phyloP scores from a whole-genome alignment of 2,888 invertebrate species.

The Acrobasis suavella region DNA sequence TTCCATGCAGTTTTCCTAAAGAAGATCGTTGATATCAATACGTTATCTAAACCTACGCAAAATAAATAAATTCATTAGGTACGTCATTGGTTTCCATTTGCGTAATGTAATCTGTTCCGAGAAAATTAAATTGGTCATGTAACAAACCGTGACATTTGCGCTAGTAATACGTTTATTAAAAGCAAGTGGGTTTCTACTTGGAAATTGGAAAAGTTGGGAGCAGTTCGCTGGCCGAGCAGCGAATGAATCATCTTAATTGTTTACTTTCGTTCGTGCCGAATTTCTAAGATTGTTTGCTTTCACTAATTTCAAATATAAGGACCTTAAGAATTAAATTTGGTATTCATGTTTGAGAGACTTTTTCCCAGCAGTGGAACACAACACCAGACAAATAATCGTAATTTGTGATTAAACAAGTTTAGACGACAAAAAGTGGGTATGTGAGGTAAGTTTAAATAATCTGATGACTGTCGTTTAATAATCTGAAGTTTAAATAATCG shows the following conservation, averaged over 20 bases:
- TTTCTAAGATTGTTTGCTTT: slow-evolving; percentile 23
- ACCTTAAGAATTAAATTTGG: not conserved
- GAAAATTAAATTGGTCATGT: not conserved
- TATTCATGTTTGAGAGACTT: not conserved
- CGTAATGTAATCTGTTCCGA: not conserved
- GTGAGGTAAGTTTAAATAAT: too few relatives aligned
- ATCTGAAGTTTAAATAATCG: too few relatives aligned
- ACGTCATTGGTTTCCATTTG: not conserved
- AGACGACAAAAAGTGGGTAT: too few relatives aligned
- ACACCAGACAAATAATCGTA: too few relatives aligned
- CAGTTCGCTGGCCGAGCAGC: slow-evolving; percentile 37
- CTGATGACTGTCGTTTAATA: too few relatives aligned
- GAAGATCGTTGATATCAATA: not conserved
- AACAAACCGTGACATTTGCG: slow-evolving; percentile 13
- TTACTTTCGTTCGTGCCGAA: slow-evolving; percentile 37
- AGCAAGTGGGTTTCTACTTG: slow-evolving; percentile 40
- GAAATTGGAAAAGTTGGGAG: slow-evolving; percentile 47
- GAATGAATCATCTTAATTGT: slow-evolving; percentile 47
- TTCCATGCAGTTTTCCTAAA: too few relatives aligned
- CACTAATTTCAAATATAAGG: slow-evolving; percentile 11
- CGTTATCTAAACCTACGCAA: not conserved
- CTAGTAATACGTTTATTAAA: slow-evolving; percentile 33
- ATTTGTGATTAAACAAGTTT: too few relatives aligned
- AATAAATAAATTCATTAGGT: not conserved
- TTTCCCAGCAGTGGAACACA: too few relatives aligned